Conservation (phyloP, 2,888 invertebrate species). For the Himalopsyche kuldschensis region DNA sequence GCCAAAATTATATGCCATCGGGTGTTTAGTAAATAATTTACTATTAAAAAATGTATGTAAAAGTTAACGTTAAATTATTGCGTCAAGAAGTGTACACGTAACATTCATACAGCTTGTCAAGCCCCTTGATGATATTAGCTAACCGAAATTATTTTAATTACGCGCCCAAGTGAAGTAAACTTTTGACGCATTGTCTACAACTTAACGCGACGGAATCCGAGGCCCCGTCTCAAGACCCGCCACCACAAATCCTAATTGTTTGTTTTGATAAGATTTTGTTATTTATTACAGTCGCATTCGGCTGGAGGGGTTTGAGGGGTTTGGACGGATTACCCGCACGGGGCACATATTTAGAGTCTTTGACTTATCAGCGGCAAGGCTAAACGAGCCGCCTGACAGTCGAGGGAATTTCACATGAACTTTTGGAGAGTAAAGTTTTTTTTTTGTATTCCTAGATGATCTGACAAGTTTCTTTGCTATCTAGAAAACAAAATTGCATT, state of each 20-base stretch:
- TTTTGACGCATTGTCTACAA: conserved; percentile 30
- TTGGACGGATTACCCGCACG: not conserved
- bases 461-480: not conserved
- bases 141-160: conserved; percentile 35
- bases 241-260: not conserved
- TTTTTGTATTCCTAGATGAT: not conserved
- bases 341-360: not conserved
- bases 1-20: too few species aligned
- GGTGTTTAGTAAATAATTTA: too few species aligned
- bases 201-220: not conserved
- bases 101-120: not conserved
- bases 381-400: not conserved
- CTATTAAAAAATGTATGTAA: too few species aligned
- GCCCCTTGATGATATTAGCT: conserved; percentile 12
- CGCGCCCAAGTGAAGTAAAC: conserved; percentile 23
- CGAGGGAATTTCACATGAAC: not conserved
- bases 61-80: not conserved
- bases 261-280: conserved; percentile 4
- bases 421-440: not conserved
- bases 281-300: not conserved
- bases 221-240: not conserved
- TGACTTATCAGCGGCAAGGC: not conserved
- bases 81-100: not conserved
- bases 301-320: not conserved
- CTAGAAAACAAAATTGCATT: not conserved